phyloP scores from a whole-genome alignment of 2,113 vertebrate species.

The Syngnathoides biaculeatus region DNA sequence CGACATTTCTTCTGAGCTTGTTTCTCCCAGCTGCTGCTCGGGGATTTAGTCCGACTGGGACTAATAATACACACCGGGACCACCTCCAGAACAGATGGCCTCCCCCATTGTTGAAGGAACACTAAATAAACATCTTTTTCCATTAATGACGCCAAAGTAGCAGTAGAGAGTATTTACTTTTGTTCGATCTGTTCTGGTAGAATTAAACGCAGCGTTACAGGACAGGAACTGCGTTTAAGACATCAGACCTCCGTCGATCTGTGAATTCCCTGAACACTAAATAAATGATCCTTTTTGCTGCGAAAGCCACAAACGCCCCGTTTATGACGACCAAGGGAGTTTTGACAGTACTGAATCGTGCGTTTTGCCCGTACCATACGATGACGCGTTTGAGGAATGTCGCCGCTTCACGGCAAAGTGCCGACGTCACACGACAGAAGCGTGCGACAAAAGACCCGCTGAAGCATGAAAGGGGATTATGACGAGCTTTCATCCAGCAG shows the following conservation, averaged over 20 bases:
- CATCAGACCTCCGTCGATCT: no score
- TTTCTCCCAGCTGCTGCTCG: conserved; percentile 2
- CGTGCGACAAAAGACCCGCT: neutral
- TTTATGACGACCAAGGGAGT: neutral
- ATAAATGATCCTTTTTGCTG: neutral
- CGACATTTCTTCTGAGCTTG: neutral
- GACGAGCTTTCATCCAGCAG: neutral
- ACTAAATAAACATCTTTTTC: neutral
- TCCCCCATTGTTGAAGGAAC: neutral
- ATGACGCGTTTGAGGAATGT: neutral
- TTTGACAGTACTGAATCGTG: neutral
- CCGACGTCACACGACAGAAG: neutral
- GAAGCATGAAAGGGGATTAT: conserved; percentile 3
- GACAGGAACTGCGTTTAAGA: neutral
- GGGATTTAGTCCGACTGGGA: neutral
- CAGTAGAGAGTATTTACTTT: neutral
- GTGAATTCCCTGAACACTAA: neutral
- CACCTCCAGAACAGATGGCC: neutral
- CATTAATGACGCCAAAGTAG: neutral
- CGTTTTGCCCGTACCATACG: neutral
- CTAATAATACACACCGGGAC: neutral
- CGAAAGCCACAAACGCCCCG: no score
- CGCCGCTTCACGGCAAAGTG: neutral
- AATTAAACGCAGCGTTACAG: neutral
- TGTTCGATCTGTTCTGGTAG: no score